A percentile compares a stretch with the other conserved stretches of the same genome.
Conservation (phyloP, 2,797 vertebrate species). For the Etheostoma nigrum region DNA sequence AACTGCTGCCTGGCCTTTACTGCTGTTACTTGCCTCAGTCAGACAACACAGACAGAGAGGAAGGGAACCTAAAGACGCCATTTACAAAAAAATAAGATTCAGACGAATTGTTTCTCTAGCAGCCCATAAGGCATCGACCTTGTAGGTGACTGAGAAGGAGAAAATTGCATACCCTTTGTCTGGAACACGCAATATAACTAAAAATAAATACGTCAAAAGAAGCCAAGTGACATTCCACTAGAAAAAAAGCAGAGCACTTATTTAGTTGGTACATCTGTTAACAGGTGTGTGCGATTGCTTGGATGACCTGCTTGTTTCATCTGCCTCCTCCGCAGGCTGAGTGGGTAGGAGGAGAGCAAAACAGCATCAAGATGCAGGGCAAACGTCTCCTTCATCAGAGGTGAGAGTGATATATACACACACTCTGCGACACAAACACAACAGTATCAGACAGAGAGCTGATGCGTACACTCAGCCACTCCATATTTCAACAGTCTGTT, state of each 20-base stretch:
- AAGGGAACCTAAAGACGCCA: constrained; percentile 39
- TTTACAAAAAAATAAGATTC: constrained; percentile 43
- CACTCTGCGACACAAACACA: constrained; percentile 17
- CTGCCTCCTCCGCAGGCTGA: constrained; percentile 31
- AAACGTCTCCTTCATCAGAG: constrained; percentile 67
- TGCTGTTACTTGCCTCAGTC: constrained; percentile 52
- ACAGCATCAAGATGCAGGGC: constrained; percentile 51
- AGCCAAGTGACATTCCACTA: constrained; percentile 28
- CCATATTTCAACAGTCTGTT: constrained; percentile 20
- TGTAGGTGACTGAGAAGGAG: constrained; percentile 59
- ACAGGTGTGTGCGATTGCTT: constrained; percentile 50
- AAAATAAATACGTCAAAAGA: constrained; percentile 47
- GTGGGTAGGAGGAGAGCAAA: constrained; percentile 26
- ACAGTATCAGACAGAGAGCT: constrained; percentile 26
- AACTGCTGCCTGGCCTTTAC: constrained; percentile 45
- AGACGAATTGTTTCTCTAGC: constrained; percentile 40
- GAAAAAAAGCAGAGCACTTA: constrained; percentile 29
- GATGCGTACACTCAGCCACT: neutral
- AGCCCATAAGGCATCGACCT: constrained; percentile 45
- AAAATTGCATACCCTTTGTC: constrained; percentile 51
- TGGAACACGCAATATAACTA: constrained; percentile 38
- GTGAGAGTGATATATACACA: constrained; percentile 39
- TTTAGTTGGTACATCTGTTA: constrained; percentile 42
- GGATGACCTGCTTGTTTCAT: constrained; percentile 49
- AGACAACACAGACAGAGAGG: constrained; percentile 32